phyloP scores from a whole-genome alignment of 2,113 vertebrate species.

The Chionomys nivalis region DNA sequence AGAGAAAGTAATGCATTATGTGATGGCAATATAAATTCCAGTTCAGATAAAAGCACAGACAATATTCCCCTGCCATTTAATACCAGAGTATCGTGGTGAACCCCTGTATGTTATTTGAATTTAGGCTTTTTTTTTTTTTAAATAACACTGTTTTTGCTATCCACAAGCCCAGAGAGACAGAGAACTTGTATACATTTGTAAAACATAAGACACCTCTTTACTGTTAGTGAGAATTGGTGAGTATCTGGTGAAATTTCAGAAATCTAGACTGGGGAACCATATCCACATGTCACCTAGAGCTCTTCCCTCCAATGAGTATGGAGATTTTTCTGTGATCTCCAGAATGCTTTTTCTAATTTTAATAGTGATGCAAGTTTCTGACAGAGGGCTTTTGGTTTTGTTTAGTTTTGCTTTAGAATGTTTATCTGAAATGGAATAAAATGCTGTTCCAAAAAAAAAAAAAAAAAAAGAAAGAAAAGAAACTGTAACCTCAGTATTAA shows the following conservation, averaged over 20 bases:
- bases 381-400: conserved; percentile 20
- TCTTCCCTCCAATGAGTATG: not conserved
- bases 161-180: not conserved
- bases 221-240: conserved; percentile 44
- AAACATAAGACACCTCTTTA: not conserved
- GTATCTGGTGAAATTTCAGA: not conserved
- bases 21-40: conserved; percentile 28
- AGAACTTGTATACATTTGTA: not conserved
- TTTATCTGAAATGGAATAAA: conserved; percentile 38
- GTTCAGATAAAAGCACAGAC: conserved; percentile 1
- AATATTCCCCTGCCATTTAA: not conserved
- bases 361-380: conserved; percentile 6
- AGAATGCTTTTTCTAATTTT: conserved; percentile 33
- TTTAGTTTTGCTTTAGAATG: conserved; percentile 49
- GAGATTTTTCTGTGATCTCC: conserved; percentile 5
- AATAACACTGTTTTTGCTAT: conserved; percentile 21
- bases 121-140: not conserved
- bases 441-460: conserved; percentile 18
- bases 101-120: not conserved
- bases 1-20: conserved; percentile 9
- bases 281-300: not conserved
- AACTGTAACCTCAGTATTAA: conserved; percentile 48
- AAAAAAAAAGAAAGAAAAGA: conserved; percentile 59
- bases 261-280: not conserved
- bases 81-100: not conserved